Evolutionary conservation across 2,113 vertebrate genomes (phyloP).

Genomic region (Tragelaphus scriptus): DNA sequence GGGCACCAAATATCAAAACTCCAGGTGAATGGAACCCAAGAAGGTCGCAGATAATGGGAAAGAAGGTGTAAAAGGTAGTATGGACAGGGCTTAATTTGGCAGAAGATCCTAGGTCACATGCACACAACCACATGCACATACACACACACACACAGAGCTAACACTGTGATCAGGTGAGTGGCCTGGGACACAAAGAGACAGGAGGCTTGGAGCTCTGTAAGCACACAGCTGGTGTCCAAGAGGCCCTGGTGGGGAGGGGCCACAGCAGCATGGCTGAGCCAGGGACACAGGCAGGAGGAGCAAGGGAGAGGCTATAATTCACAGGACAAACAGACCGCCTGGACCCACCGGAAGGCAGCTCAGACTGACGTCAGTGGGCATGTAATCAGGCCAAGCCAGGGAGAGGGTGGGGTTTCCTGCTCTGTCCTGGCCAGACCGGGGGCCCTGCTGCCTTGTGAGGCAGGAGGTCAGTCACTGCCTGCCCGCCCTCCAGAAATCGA

Average conservation of each 20-base stretch:
- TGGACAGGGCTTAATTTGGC: background rate
- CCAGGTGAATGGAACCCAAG: background rate
- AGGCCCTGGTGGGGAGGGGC: rapidly evolving
- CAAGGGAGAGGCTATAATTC: background rate
- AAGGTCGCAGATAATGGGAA: background rate
- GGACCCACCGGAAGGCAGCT: background rate
- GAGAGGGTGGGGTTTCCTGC: background rate
- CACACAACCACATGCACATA: background rate
- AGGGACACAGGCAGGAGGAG: background rate
- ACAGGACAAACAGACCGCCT: background rate
- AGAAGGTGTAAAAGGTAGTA: background rate
- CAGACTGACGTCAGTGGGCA: background rate
- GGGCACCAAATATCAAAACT: background rate
- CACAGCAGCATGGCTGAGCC: background rate
- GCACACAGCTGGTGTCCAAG: background rate
- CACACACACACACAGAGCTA: background rate
- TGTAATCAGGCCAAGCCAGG: background rate
- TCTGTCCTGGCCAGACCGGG: background rate
- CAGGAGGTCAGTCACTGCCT: background rate
- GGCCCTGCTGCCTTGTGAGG: too few species aligned
- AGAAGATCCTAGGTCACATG: background rate
- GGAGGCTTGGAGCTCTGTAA: background rate
- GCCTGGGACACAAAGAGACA: background rate
- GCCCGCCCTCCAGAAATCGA: background rate
- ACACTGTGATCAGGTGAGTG: background rate